Evolutionary conservation across 2,113 vertebrate genomes (phyloP), one percentile per base, ranked within the genome.

Genomic region (Pangasianodon hypophthalmus): DNA sequence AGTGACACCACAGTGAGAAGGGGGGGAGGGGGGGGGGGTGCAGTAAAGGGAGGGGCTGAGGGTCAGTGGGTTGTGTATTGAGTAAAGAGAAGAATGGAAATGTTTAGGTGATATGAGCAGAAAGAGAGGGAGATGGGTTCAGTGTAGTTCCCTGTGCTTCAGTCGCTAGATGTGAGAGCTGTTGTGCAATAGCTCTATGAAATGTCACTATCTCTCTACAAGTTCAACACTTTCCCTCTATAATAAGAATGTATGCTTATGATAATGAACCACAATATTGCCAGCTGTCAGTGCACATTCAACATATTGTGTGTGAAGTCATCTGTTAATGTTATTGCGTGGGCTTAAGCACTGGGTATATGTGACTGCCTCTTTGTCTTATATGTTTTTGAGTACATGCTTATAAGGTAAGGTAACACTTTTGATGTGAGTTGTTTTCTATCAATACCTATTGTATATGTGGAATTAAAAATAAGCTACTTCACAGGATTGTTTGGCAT

Each of bases 1-100:
- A 90, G 84, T 86, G 73, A 81, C 84, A 86, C 73, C 58, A 21
- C 26, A 87, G 71, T 89, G 88, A 67, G 84, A 86, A 26, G 80
- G 37, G 80, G 75, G 50, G 44, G 88, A 67, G 84, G 81, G 26
- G 80, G 37, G 80, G 75, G 50, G 44, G 6, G 56, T 41, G 24
- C 52, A 18, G n/a, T 85, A 32, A 54, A 52, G 4, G 46, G 41
- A 58, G 69, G 83, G 50, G 73, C 6, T 64, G 32, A 67, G 56
- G 81, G 67, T 77, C 54, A 85, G n/a, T 56, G 44, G 37, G 52
- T 89, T 64, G 88, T 44, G 73, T 54, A 37, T 14, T 73, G 29
- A 58, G 52, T 85, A 84, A 73, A 84, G 80, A 29, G 48, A 73
- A 69, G 71, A 84, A 83, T 44, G 37, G 80, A 44, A 54, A 81